Percentiles rank a stretch among this genome's conserved stretches.
phyloP scores from a whole-genome alignment of 2,888 invertebrate genomes.

The Deilephila elpenor region DNA sequence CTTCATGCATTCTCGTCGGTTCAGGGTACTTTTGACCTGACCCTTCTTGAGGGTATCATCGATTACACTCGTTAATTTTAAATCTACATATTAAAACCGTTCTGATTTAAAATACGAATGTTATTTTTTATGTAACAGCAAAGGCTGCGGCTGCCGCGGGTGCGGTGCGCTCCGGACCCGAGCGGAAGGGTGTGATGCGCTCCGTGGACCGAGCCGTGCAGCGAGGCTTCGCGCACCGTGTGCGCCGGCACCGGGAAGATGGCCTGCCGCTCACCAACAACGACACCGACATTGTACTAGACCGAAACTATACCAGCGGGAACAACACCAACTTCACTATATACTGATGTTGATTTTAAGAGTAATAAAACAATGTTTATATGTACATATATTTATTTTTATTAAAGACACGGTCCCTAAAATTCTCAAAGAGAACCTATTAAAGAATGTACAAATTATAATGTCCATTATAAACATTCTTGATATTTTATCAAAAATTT shows the following conservation, averaged over 20 bases:
- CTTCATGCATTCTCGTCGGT: no score
- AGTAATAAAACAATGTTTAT: conserved; percentile 30
- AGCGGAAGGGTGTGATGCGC: conserved; percentile 51
- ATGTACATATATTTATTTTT: background rate
- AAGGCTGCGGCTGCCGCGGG: conserved; percentile 62
- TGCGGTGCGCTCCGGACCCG: conserved; percentile 50
- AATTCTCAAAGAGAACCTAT: background rate
- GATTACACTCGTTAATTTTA: no score
- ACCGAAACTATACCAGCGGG: conserved; percentile 32
- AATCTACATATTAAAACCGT: background rate
- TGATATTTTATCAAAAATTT: background rate
- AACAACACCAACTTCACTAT: conserved; percentile 37
- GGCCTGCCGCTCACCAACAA: conserved; percentile 45
- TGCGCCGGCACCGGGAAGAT: conserved; percentile 56
- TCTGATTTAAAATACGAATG: background rate
- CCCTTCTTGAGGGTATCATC: no score
- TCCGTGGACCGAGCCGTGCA: conserved; percentile 59
- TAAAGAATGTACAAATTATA: background rate
- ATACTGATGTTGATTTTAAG: conserved; percentile 21
- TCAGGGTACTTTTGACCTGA: no score
- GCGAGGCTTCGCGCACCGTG: conserved; percentile 58
- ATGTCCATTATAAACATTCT: background rate
- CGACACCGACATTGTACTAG: conserved; percentile 8
- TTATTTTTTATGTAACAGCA: conserved; percentile 47
- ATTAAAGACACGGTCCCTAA: background rate